Evolutionary conservation across 2,797 vertebrate species (phyloP).

Genomic region (Melanotaenia trifasciata): DNA sequence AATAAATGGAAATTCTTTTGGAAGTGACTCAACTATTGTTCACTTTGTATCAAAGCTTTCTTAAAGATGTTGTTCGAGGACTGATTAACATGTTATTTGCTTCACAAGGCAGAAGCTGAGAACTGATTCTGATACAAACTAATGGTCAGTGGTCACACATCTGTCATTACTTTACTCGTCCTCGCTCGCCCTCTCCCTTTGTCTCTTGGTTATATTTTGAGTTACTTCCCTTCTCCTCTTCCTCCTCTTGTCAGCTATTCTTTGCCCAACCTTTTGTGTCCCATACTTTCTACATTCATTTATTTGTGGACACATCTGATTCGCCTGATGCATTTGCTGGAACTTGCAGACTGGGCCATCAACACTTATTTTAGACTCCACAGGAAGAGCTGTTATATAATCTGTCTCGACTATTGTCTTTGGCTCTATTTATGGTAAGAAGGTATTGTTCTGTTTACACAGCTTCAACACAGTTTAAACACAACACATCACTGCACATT

Average conservation of each 20-base stretch:
- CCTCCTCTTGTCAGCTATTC: not conserved
- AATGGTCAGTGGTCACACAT: slow-evolving; percentile 3
- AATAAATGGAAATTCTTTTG: not conserved
- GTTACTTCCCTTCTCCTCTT: slow-evolving; percentile 31
- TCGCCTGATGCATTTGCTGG: slow-evolving; percentile 13
- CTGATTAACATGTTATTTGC: not conserved
- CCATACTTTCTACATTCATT: slow-evolving; percentile 16
- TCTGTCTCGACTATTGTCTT: slow-evolving; percentile 40
- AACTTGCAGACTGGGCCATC: slow-evolving; percentile 8
- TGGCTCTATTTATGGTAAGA: slow-evolving; percentile 38
- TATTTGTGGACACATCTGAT: slow-evolving; percentile 25
- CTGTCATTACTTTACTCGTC: slow-evolving; percentile 16
- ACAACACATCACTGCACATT: not conserved
- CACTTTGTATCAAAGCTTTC: not conserved
- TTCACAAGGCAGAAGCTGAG: slow-evolving; percentile 6
- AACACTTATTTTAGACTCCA: slow-evolving; percentile 41
- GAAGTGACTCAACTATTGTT: not conserved
- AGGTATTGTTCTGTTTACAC: slow-evolving; percentile 12
- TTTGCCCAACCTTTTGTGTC: slow-evolving; percentile 6
- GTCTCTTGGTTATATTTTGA: slow-evolving; percentile 28
- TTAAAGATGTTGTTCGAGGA: not conserved
- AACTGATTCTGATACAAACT: not conserved
- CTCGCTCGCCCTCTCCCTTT: slow-evolving; percentile 17
- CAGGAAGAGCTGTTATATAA: slow-evolving; percentile 53
- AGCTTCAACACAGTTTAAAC: slow-evolving; percentile 11